Conservation (phyloP, 2,113 vertebrate genomes). For the Syngnathus typhle region DNA sequence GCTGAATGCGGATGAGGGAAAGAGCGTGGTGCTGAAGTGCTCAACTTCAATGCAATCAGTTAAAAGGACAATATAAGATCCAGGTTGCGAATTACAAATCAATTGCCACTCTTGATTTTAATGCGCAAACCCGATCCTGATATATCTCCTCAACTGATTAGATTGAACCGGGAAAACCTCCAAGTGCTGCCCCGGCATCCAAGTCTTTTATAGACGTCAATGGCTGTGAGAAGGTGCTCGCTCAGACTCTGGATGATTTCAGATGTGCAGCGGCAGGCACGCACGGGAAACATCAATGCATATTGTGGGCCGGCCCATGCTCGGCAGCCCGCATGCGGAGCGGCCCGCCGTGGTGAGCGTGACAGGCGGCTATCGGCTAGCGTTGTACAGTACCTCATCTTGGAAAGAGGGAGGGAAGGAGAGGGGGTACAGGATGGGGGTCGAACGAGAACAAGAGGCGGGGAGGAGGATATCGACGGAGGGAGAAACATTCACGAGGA, state of each 20-base stretch:
- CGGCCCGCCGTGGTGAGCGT: constrained; percentile 60
- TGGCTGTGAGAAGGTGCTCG: constrained; percentile 56
- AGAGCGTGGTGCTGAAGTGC: constrained; percentile 49
- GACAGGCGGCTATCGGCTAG: constrained; percentile 61
- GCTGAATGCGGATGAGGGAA: constrained; percentile 55
- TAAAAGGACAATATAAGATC: constrained; percentile 23
- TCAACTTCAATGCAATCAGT: constrained; percentile 51
- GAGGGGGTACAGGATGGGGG: constrained; percentile 3
- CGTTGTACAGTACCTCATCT: constrained; percentile 71
- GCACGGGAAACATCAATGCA: constrained; percentile 59
- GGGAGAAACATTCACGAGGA: constrained; percentile 56
- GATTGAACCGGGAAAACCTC: constrained; percentile 48
- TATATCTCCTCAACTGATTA: constrained; percentile 34
- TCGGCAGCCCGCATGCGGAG: constrained; percentile 66
- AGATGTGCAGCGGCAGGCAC: constrained; percentile 57
- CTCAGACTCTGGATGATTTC: constrained; percentile 64
- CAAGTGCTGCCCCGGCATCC: constrained; percentile 52
- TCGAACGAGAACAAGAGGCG: constrained; percentile 28
- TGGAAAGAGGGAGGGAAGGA: constrained; percentile 29
- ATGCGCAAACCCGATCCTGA: constrained; percentile 43
- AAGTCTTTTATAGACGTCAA: constrained; percentile 45
- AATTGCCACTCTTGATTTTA: constrained; percentile 23
- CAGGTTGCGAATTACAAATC: constrained; percentile 36
- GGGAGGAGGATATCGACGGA: constrained; percentile 28
- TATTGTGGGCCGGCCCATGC: constrained; percentile 56